phyloP scores from a whole-genome alignment of 2,888 invertebrate species.

The Tinea pellionella region DNA sequence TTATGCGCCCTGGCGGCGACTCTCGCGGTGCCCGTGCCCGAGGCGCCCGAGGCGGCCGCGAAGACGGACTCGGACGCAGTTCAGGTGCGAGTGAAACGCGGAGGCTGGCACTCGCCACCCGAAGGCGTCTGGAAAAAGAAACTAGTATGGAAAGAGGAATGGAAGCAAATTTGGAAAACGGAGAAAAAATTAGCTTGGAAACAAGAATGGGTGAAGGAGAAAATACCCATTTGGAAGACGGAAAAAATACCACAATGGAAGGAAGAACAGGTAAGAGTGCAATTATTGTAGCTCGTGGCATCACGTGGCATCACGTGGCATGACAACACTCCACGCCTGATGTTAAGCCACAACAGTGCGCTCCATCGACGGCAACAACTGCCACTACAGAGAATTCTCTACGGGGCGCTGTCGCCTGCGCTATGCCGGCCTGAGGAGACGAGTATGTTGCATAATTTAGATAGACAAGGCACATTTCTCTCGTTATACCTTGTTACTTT shows the following conservation, averaged over 20 bases:
- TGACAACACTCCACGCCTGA: no score
- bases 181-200: constrained; percentile 81
- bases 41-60: constrained; percentile 33
- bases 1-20: constrained; percentile 66
- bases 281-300: no score
- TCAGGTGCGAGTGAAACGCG: constrained; percentile 63
- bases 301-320: constrained; percentile 78
- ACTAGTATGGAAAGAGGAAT: constrained; percentile 85
- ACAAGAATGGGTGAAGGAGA: constrained; percentile 79
- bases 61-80: constrained; percentile 26
- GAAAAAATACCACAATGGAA: constrained; percentile 84
- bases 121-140: constrained; percentile 87
- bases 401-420: no score
- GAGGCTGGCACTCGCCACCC: constrained; percentile 65
- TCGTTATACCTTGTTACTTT: no score
- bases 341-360: no score
- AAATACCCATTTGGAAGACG: constrained; percentile 83
- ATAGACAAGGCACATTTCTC: no score
- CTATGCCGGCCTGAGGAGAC: no score
- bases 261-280: constrained; percentile 78
- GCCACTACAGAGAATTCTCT: no score
- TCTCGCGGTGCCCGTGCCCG: constrained; percentile 42
- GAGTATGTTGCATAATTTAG: no score
- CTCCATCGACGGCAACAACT: no score
- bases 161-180: constrained; percentile 81